Base-by-base conservation (phyloP, 2,113 vertebrate species). In the Trogon surrucura region DNA sequence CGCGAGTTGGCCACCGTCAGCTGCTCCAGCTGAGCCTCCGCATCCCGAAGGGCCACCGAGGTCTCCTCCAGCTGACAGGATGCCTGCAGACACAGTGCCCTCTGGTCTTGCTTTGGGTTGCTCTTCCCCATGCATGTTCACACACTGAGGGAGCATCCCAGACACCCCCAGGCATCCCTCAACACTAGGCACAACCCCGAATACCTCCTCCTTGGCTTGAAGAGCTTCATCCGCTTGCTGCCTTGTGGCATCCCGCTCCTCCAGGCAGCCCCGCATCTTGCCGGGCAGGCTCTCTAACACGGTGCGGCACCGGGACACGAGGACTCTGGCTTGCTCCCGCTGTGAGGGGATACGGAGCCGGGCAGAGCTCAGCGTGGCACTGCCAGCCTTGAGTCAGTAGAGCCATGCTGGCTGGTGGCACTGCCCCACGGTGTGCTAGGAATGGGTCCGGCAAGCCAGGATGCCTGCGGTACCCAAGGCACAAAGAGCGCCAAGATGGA, bases 211-310 rank as follows among this genome's bases (percentile, higher is more conserved):
- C 57, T 92, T 92, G 77, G 93, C 94, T 81, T 36, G 81, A 15
- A 98, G 71, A 30, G 98, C 98, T 30, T 98, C 94, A 8, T 98
- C 98, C 80, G 98, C 98, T 67, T 29, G 74, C 26, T 47, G 83
- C 91, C 54, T 98, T 97, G 97, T 98, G 38, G 97, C 95, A 11
- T 98, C 97, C 41, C 93, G 97, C 92, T 99, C 97, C 56, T 93
- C 94, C 77, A 98, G 79, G 89, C 97, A 97, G 51, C 90, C 96
- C 92, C 92, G 96, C 30, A 98, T 97, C 86, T 98, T 98, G 91
- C 96, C 72, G 23, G 89, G 97, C 96, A 98, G 85, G 57, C 65
- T 97, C 30, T 82, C 93, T 77, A 99, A 97, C 4, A 87, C 58
- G 7, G 95, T 95, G 93, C 57, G 97, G 56, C 97, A 97, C 86